phyloP scores from a whole-genome alignment of 2,797 vertebrate genomes.

The Ctenopoma multispine region DNA sequence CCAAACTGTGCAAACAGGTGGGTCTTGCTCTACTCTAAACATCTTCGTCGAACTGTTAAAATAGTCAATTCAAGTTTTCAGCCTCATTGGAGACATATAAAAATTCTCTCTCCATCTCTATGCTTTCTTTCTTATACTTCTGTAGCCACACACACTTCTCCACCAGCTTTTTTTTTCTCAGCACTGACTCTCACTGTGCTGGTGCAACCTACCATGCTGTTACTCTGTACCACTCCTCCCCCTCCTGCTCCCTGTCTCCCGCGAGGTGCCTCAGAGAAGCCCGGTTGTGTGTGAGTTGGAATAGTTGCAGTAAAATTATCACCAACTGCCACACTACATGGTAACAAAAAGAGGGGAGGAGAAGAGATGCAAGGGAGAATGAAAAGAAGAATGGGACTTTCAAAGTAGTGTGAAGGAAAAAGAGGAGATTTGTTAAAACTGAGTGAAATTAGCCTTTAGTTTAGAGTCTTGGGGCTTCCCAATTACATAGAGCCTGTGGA shows the following conservation, averaged over 20 bases:
- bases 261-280: constrained; percentile 56
- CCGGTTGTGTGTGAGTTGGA: constrained; percentile 55
- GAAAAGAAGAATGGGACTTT: constrained; percentile 1
- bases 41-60: background rate
- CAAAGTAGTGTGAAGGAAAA: background rate
- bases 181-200: constrained; percentile 47
- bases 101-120: background rate
- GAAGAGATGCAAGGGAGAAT: constrained; percentile 9
- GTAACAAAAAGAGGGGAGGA: constrained; percentile 10
- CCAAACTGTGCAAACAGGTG: background rate
- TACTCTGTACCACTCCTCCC: constrained; percentile 25
- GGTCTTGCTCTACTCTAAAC: background rate
- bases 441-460: constrained; percentile 15
- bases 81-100: background rate
- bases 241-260: constrained; percentile 43
- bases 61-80: background rate
- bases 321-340: constrained; percentile 31
- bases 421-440: background rate
- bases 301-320: constrained; percentile 59
- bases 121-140: constrained; percentile 13
- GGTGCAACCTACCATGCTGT: constrained; percentile 79
- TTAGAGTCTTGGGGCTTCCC: constrained; percentile 11
- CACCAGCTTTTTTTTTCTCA: constrained; percentile 18
- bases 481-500: constrained; percentile 2
- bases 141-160: constrained; percentile 20